Base-by-base conservation (phyloP, 2,888 invertebrate species). In the Drosophila pseudotalamancana region DNA sequence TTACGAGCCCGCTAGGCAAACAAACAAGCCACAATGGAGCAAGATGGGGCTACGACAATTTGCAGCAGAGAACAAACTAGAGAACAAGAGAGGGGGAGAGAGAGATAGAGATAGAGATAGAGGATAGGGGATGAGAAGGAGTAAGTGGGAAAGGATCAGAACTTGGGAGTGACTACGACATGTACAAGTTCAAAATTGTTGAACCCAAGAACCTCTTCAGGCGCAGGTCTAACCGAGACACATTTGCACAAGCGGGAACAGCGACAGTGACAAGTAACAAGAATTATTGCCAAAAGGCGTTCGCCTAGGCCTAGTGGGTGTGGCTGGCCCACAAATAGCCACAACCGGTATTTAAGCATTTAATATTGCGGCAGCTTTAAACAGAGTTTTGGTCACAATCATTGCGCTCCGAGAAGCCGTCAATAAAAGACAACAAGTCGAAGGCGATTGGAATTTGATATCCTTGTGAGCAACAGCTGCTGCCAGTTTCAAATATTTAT, bases 1-100 rank as follows among this genome's bases (percentile, higher is more conserved):
- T 83, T 83, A 83, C 84, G 78, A 84, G 66, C 73, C 83, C 83
- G 72, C 57, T 62, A 74, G 81, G 81, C 81, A 82, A 82, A 78
- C 81, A 82, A 82, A 78, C 81, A 83, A 78, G 67, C 64, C 77
- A 68, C 73, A 43, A 34, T 42, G 76, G 67, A 60, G 64, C 69
- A 23, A 49, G 65, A 50, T 57, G 43, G 50, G 65, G 65, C 29
- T 56, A 61, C 42, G 67, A 74, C 74, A 74, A 74, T 71, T 76
- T 73, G 57, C 76, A 63, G 51, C 57, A 51, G 63, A 64, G 77
- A n/a, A 71, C 83, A 80, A 69, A 51, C 73, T 31, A 59, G 6
- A 31, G 12, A 19, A 5, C 0, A 0, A 11, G 11, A 40, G 16
- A 1, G 8, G 2, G 4, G 12, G 6, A 0, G 0, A n/a, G 35